phyloP scores from a whole-genome alignment of 2,113 vertebrate species.

The Melanerpes formicivorus region DNA sequence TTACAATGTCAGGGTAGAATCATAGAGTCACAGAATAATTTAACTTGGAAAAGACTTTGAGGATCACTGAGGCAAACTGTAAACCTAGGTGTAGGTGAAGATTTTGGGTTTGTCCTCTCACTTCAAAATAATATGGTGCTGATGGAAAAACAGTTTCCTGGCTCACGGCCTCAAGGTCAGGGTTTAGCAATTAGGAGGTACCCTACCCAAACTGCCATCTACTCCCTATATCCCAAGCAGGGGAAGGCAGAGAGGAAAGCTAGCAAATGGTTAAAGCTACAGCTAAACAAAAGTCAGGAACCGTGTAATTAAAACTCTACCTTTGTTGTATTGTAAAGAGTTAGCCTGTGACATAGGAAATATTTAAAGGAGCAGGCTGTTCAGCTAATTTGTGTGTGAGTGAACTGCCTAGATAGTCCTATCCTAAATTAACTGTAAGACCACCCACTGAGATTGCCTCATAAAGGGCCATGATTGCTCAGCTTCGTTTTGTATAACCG shows the following conservation, averaged over 20 bases:
- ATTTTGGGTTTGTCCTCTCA: background rate
- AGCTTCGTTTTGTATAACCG: constrained; percentile 74
- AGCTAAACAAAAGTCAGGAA: constrained; percentile 82
- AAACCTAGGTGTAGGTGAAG: background rate
- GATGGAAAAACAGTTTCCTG: constrained; percentile 43
- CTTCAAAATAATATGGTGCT: background rate
- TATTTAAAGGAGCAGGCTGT: constrained; percentile 82
- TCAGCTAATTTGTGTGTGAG: constrained; percentile 81
- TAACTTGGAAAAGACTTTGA: too few species aligned
- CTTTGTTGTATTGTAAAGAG: constrained; percentile 81
- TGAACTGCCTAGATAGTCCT: constrained; percentile 74
- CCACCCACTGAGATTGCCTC: constrained; percentile 80
- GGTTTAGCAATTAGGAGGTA: constrained; percentile 61
- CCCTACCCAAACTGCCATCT: constrained; percentile 27
- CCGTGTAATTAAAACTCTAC: constrained; percentile 83
- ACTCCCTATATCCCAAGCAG: background rate
- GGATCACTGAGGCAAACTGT: too few species aligned
- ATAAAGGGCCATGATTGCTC: constrained; percentile 77
- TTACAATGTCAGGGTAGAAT: background rate
- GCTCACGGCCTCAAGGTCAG: constrained; percentile 69
- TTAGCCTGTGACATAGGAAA: constrained; percentile 80
- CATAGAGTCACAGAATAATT: too few species aligned
- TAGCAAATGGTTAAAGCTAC: constrained; percentile 77
- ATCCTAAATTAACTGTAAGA: constrained; percentile 82
- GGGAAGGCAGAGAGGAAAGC: constrained; percentile 41